Percentiles rank a stretch among this genome's conserved stretches.
These are phyloP conservation scores for Centropyge bicolor DNA, from an alignment of 2,797 vertebrate genomes.

Conservation along the genomic window DNA sequence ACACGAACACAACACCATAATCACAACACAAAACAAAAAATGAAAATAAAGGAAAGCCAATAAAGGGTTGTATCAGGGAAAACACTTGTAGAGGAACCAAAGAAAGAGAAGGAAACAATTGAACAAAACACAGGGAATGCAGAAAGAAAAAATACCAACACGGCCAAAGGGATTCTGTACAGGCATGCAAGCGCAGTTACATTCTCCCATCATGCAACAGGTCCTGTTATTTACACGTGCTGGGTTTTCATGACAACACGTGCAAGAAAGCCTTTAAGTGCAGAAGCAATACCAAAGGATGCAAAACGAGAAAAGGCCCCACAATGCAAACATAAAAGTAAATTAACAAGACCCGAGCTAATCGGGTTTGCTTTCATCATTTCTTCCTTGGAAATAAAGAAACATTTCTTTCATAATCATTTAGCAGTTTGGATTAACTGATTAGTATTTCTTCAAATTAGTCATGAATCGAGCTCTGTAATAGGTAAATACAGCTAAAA, in stretches of 20 bases:
- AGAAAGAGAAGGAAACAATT: conserved; percentile 59
- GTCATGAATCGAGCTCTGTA: conserved; percentile 80
- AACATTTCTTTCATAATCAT: conserved; percentile 82
- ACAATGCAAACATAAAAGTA: conserved; percentile 96
- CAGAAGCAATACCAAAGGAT: conserved; percentile 98
- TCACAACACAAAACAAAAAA: conserved; percentile 70
- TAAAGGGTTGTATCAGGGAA: conserved; percentile 59
- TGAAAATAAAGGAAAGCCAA: conserved; percentile 76
- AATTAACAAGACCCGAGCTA: conserved; percentile 88
- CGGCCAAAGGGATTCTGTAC: conserved; percentile 80
- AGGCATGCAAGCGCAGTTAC: conserved; percentile 96
- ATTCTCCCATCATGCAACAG: conserved; percentile 99
- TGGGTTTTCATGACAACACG: conserved; percentile 95
- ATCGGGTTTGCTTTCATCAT: conserved; percentile 90
- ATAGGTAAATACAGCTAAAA: conserved; percentile 81
- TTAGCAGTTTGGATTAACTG: conserved; percentile 84
- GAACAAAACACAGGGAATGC: conserved; percentile 77
- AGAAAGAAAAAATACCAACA: conserved; percentile 73
- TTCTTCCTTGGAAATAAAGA: conserved; percentile 83
- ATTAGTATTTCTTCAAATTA: conserved; percentile 84
- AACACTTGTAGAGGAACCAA: conserved; percentile 68
- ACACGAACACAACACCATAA: conserved; percentile 73
- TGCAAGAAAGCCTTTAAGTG: conserved; percentile 91
- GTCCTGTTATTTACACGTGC: conserved; percentile 89
- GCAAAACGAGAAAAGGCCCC: conserved; percentile 97